Base-by-base conservation (phyloP, 2,888 invertebrate species). In the Aphodius granarius region DNA sequence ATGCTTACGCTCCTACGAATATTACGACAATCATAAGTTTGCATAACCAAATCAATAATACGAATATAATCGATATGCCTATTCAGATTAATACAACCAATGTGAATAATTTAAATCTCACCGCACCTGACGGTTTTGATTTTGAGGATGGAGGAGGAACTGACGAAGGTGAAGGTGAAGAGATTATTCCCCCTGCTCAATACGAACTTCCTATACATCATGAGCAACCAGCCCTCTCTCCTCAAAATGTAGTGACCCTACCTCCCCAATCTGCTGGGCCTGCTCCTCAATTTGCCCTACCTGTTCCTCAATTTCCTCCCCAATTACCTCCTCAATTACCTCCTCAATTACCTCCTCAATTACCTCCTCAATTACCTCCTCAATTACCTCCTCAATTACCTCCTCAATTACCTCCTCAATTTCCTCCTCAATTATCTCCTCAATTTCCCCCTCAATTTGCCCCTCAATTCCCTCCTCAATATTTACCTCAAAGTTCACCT, bases 31-130 rank as follows among this genome's bases (percentile, higher is more conserved):
- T 75, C 21, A 75, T 75, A 63, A 75, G 73, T 66, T 63, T 75
- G 6, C 72, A 75, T 18, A 75, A 75, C 18, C 63, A 23, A 68
- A 75, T 75, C 22, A 75, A 75, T 16, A 75, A 75, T 19, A 75
- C 75, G 18, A 75, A 75, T 63, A 73, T 75, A n/a, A 75, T 88
- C 18, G 87, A 88, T 77, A 83, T 87, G n/a, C 88, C 88, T 0
- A 85, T 88, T 23, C 81, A 81, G 18, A 78, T 88, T 2, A 87
- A 87, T 76, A 86, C 84, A 71, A 86, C 86, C 0, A 87, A 87
- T 75, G 78, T 83, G 6, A 86, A 88, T 75, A 87, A 87, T 68
- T 20, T 68, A 20, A 68, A 21, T 68, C 13, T 68, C n/a, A 68
- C 68, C 6, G 21, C 21, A n/a, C 68, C 68, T 20, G 19, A 68